Percentiles rank a stretch among this genome's conserved stretches.
Evolutionary conservation across 2,888 invertebrate species (phyloP).

Genomic region (Cheilosia grossa): DNA sequence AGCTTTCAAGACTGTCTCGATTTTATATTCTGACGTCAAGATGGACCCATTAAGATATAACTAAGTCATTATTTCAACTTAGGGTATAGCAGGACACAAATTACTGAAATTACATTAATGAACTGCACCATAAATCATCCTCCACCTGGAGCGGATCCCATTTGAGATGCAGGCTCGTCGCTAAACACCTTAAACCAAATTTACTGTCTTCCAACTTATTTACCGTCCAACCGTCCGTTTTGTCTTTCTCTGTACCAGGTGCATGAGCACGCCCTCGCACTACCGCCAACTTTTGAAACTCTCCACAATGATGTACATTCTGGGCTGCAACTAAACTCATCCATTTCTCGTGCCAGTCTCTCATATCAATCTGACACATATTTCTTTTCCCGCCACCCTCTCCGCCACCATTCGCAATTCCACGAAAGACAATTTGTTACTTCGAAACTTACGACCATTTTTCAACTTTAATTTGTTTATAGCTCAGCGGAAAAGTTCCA

Average conservation of each 20-base stretch:
- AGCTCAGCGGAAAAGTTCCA: conserved; percentile 47
- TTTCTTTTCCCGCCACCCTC: background rate
- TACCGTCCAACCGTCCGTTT: background rate
- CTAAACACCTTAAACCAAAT: conserved; percentile 2
- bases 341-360: conserved; percentile 53
- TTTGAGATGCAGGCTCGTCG: background rate
- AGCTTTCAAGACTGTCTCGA: too few species aligned
- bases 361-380: conserved; percentile 53
- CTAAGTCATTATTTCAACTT: too few species aligned
- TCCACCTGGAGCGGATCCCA: background rate
- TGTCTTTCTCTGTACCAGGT: conserved; percentile 11
- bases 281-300: conserved; percentile 40
- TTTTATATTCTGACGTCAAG: too few species aligned
- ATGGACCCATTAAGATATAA: too few species aligned
- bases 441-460: conserved; percentile 66
- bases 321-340: conserved; percentile 12
- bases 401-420: conserved; percentile 8
- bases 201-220: background rate
- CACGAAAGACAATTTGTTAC: conserved; percentile 62
- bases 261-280: conserved; percentile 16
- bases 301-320: conserved; percentile 4
- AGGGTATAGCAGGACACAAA: too few species aligned
- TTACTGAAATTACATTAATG: too few species aligned
- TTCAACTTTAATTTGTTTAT: conserved; percentile 72
- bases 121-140: background rate